phyloP scores from a whole-genome alignment of 2,113 vertebrate genomes.

The Junco hyemalis region DNA sequence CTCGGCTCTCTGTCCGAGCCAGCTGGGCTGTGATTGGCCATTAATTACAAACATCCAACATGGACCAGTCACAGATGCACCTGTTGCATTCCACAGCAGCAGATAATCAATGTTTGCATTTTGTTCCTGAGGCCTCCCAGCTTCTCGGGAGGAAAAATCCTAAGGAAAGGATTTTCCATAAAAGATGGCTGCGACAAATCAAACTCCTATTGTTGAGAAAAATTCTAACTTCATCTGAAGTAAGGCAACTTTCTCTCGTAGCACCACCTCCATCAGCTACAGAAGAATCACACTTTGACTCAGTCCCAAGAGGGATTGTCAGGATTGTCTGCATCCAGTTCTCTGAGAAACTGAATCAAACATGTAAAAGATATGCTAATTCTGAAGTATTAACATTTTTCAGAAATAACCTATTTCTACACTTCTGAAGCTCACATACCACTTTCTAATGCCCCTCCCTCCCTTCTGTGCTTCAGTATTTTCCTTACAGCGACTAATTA shows the following conservation, averaged over 20 bases:
- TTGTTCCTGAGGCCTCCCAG: too few species aligned
- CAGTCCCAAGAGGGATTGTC: rapidly evolving
- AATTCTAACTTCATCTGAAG: background rate
- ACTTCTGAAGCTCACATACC: background rate
- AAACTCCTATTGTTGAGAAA: background rate
- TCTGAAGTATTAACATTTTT: background rate
- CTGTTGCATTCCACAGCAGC: too few species aligned
- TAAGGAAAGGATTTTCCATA: too few species aligned
- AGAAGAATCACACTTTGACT: background rate
- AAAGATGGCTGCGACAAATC: too few species aligned
- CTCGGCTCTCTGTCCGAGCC: too few species aligned
- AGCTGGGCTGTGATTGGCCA: too few species aligned
- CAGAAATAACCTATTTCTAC: background rate
- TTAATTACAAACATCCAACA: too few species aligned
- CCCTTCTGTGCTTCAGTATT: constrained; percentile 61
- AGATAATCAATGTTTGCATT: too few species aligned
- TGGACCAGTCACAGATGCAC: too few species aligned
- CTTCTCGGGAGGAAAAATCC: too few species aligned
- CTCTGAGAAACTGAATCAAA: background rate
- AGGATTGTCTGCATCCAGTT: background rate
- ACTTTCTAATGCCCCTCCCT: background rate
- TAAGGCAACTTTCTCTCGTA: background rate
- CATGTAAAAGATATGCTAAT: background rate
- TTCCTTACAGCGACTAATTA: constrained; percentile 74
- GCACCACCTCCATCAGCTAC: background rate